Base-by-base conservation (phyloP, 1,140 invertebrate genomes). In the Drosophila varians region DNA sequence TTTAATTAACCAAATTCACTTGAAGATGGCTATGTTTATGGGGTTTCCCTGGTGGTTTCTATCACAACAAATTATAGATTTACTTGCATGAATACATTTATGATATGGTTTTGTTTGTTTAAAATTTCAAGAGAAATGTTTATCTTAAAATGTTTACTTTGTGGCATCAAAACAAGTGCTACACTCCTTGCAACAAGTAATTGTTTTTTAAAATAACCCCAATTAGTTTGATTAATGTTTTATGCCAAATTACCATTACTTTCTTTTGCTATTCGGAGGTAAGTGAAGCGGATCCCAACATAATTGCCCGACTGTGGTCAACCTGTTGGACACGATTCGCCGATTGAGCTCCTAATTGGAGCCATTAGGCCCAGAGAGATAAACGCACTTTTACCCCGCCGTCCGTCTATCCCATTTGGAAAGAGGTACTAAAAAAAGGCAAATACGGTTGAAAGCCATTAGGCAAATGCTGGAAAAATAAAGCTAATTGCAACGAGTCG, bases 401-500 rank as follows among this genome's bases (percentile, higher is more conserved):
- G 34, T n/a, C 36, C 6, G 34, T n/a, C 34, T 23, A 4, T 28
- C 31, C 25, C 40, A 23, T 8, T 25, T 18, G 2, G 12, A 47
- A 46, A 36, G 23, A 16, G 4, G 3, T 9, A 31, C 3, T 9
- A 36, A 38, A 38, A 38, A 4, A 26, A 19, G 11, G n/a, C n/a
- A 40, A 14, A 51, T 42, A 43, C n/a, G 9, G 36, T n/a, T 31
- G 34, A 28, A 43, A 18, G 42, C 51, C 66, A 57, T 69, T 69
- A 70, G 51, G 52, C 14, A 70, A 56, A 26, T 34, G 34, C 62
- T 56, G 19, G 26, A 55, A 73, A 58, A 46, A 55, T 55, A 49
- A 55, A 51, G 58, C 42, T 82, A 74, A 82, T 82, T 82, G 68
- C 57, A 25, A 48, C 47, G 61, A 46, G 25, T 53, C 12, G 64